Evolutionary conservation across 2,888 invertebrate species (phyloP).

Genomic region (Dynastes maya): DNA sequence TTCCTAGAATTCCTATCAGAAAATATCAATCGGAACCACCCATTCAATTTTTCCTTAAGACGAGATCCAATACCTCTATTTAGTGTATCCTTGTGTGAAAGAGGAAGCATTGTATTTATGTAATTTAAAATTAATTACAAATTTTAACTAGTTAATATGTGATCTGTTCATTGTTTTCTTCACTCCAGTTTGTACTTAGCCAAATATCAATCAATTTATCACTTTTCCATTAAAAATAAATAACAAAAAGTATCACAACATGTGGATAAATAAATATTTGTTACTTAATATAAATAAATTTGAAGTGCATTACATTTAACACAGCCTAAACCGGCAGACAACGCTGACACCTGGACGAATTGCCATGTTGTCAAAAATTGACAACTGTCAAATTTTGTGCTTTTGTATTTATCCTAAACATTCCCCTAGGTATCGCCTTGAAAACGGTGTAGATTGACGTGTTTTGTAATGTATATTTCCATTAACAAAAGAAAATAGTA

Average conservation of each 20-base stretch:
- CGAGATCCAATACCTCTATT: constrained; percentile 77
- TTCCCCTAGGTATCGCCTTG: constrained; percentile 10
- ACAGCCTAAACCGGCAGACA: constrained; percentile 58
- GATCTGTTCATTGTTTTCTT: constrained; percentile 18
- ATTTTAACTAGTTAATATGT: constrained; percentile 20
- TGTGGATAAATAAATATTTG: constrained; percentile 10
- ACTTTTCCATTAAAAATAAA: constrained; percentile 12
- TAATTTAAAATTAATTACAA: neutral
- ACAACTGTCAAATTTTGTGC: constrained; percentile 47
- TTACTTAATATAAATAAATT: constrained; percentile 39
- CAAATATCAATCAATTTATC: constrained; percentile 16
- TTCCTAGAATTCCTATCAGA: constrained; percentile 95
- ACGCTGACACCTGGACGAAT: constrained; percentile 54
- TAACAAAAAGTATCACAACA: neutral
- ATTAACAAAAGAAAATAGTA: neutral
- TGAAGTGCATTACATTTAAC: constrained; percentile 38
- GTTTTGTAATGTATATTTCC: constrained; percentile 10
- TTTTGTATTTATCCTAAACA: neutral
- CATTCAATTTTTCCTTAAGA: constrained; percentile 82
- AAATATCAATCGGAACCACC: constrained; percentile 90
- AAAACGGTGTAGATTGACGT: constrained; percentile 20
- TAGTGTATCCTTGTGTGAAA: constrained; percentile 80
- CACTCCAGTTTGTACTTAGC: constrained; percentile 22
- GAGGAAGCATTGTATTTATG: constrained; percentile 78
- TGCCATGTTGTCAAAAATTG: constrained; percentile 56